Percentiles rank a stretch among this genome's conserved stretches.
Evolutionary conservation across 2,888 invertebrate genomes (phyloP).

Genomic region (Panorpa germanica): DNA sequence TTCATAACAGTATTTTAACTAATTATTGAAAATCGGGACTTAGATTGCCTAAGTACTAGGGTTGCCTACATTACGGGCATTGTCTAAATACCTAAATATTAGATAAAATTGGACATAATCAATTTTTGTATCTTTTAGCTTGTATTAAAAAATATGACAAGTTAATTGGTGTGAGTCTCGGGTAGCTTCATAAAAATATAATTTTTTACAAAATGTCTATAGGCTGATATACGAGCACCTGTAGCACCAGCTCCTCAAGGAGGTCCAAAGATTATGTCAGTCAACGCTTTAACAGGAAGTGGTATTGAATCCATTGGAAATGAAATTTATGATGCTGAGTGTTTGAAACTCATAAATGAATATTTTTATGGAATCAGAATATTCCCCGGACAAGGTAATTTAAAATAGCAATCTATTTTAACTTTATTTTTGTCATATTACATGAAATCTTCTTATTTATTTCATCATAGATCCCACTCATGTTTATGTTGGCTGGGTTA

Average conservation of each 20-base stretch:
- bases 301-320: conserved; percentile 66
- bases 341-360: conserved; percentile 84
- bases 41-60: too few species aligned
- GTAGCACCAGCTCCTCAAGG: conserved; percentile 24
- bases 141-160: too few species aligned
- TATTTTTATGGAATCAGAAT: conserved; percentile 74
- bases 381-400: conserved; percentile 24
- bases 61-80: too few species aligned
- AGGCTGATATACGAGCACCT: conserved; percentile 41
- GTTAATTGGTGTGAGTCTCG: too few species aligned
- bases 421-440: neutral
- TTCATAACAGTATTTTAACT: too few species aligned
- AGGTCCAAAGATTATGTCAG: conserved; percentile 55
- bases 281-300: conserved; percentile 41
- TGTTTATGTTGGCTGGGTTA: conserved; percentile 98
- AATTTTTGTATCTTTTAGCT: too few species aligned
- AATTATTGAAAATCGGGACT: too few species aligned
- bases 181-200: conserved; percentile 1
- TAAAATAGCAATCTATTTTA: conserved; percentile 17
- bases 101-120: too few species aligned
- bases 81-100: too few species aligned
- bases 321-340: conserved; percentile 74
- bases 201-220: conserved; percentile 11
- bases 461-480: conserved; percentile 73
- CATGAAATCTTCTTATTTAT: conserved; percentile 8